Evolutionary conservation across 2,888 invertebrate species (phyloP), one percentile per base, ranked within the genome.

Genomic region (Hyalella azteca): DNA sequence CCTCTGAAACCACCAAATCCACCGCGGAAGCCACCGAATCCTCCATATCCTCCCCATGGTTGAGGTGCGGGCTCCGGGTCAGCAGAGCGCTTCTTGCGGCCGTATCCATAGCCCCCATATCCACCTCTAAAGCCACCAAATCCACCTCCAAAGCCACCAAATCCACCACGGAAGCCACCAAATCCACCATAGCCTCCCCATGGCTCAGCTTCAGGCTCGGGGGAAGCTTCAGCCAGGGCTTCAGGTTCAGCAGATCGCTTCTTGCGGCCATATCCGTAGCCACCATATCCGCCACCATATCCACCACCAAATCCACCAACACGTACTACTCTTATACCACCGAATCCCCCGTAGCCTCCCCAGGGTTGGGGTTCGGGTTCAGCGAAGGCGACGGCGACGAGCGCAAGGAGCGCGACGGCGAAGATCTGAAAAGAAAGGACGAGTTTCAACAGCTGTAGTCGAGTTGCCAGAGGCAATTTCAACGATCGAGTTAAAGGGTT

Each of bases 221-320:
- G 50, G n/a, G n/a, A n/a, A n/a, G n/a, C n/a, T n/a, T n/a, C n/a
- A n/a, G n/a, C n/a, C n/a, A n/a, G n/a, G n/a, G n/a, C n/a, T n/a
- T 1, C 54, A 29, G 54, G 54, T 26, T 54, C 54, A 54, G 54
- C 54, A 54, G 54, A 54, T 26, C 54, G 54, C 54, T 54, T 54
- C 54, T 54, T 54, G 54, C 54, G 54, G 54, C 54, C 54, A 22
- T 50, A 50, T 50, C 50, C 50, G 50, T 50, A 29, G 19, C 50
- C 50, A 22, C 50, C 50, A 22, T 50, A 50, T 50, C 50, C 50
- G 19, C 50, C 11, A 45, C 19, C n/a, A n/a, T n/a, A n/a, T n/a
- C n/a, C n/a, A n/a, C n/a, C n/a, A n/a, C 45, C 3, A 45, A 45
- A 15, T 45, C 45, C 45, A 45, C 45, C 45, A 45, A 45, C 11